Base-by-base conservation (phyloP, 2,113 vertebrate species). In the Oncorhynchus kisutch region DNA sequence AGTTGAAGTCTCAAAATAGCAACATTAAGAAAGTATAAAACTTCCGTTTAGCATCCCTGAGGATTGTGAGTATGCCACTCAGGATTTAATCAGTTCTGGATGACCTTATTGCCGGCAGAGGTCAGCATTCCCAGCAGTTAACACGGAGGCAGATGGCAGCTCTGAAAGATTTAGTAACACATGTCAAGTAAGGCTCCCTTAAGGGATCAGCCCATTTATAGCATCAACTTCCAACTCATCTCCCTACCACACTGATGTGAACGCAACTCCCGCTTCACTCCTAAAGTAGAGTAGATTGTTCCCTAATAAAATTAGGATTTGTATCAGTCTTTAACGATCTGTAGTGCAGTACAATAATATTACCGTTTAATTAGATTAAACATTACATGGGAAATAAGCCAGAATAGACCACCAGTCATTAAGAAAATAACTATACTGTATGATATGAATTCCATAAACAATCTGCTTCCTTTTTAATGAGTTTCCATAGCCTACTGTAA, bases 91-190 rank as follows among this genome's bases (percentile, higher is more conserved):
- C 81, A 84, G 80, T 87, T 92, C 85, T 86, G 83, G 77, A 89
- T 89, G 90, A 91, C 91, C 90, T 89, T 82, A 65, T 81, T 86
- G 79, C 87, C 86, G 86, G 74, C 87, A 87, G 90, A 92, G 93
- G 90, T 93, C 88, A 90, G 74, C 80, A 67, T 86, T 89, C 86
- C 87, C 87, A 88, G 81, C 88, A 89, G 89, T 87, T 88, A 90
- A 76, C 88, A 84, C 84, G 75, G 84, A 80, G 85, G 89, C 92
- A 94, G 92, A 94, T 94, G 92, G 93, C 86, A 89, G 89, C 89
- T 88, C 86, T 77, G 79, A 84, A 92, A 93, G 92, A 93, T 92
- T 92, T 92, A 93, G 86, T 92, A 93, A 93, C 88, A 92, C 91
- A 82, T 91, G 90, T 93, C 91, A 93, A 87, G 86, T 68, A 82